phyloP scores from a whole-genome alignment of 2,113 vertebrate species.

The Corythoichthys intestinalis region DNA sequence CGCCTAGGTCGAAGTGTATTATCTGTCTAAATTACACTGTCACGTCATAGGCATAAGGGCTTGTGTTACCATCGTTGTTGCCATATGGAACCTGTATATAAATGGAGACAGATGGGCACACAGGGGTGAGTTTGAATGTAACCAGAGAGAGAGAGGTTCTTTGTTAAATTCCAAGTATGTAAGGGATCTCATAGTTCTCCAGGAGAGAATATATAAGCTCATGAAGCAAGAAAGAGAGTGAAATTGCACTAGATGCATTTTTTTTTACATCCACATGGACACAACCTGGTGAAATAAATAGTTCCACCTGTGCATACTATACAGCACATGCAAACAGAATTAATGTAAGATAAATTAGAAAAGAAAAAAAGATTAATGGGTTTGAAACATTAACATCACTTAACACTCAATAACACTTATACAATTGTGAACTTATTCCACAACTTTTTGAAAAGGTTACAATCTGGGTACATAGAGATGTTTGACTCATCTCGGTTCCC shows the following conservation, averaged over 20 bases:
- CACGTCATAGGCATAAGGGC: conserved; percentile 33
- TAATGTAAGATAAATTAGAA: no score
- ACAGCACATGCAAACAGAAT: no score
- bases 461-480: no score
- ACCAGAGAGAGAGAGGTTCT: conserved; percentile 22
- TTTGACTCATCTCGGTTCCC: no score
- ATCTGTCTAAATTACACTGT: conserved; percentile 42
- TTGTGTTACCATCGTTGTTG: conserved; percentile 36
- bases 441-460: no score
- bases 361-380: no score
- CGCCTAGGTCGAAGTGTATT: conserved; percentile 19
- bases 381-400: no score
- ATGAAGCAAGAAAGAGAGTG: conserved; percentile 22
- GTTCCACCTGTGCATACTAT: no score
- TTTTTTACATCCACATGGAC: no score
- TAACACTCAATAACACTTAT: no score
- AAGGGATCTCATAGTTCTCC: conserved; percentile 31
- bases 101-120: conserved; percentile 28
- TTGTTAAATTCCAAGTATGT: conserved; percentile 23
- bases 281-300: no score
- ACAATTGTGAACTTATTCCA: no score
- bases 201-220: conserved; percentile 40
- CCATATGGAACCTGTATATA: conserved; percentile 44
- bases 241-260: conserved; percentile 4
- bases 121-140: conserved; percentile 45